Base-by-base conservation (phyloP, 1,140 invertebrate species). In the Camponotus pennsylvanicus region DNA sequence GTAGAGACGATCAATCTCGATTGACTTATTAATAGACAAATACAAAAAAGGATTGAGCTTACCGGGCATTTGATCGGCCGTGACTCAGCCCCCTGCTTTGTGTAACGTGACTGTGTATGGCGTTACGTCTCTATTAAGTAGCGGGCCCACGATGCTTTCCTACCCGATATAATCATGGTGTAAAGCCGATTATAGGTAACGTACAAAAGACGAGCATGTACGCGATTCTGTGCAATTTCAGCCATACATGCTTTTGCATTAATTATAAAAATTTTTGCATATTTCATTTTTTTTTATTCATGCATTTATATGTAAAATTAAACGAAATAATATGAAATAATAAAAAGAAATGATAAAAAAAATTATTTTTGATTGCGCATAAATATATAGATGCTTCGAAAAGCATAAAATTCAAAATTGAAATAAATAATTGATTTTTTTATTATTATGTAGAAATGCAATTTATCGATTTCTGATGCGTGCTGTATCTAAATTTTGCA, bases 31-130 rank as follows among this genome's bases (percentile, higher is more conserved):
- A 83, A 75, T 83, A 83, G 42, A 45, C 40, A 42, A 37, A 71
- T 27, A 27, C 40, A 45, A 61, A 83, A 82, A 63, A 45, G 15
- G 27, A 57, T 63, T 70, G 78, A 70, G 34, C 37, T 69, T 75
- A 63, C 55, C 79, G 69, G 42, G 82, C 64, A 57, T 78, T 79
- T 70, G 66, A 70, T 87, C 70, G 71, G 40, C 61, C 71, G 66
- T 87, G 70, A 76, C 59, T 83, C 67, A 70, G 52, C 82, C 37
- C 42, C 73, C 21, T 85, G 70, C 73, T 78, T 85, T 78, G 82
- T 78, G 82, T 85, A 85, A 78, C 82, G 82, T 77, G 80, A 83
- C 80, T 83, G 82, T 85, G 82, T 85, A 85, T 66, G 82, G 71
- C 34, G 59, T 85, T 85, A 85, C 82, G 73, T 85, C 82, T 85